Evolutionary conservation across 2,888 invertebrate species (phyloP).

Genomic region (Epirrhoe alternata): DNA sequence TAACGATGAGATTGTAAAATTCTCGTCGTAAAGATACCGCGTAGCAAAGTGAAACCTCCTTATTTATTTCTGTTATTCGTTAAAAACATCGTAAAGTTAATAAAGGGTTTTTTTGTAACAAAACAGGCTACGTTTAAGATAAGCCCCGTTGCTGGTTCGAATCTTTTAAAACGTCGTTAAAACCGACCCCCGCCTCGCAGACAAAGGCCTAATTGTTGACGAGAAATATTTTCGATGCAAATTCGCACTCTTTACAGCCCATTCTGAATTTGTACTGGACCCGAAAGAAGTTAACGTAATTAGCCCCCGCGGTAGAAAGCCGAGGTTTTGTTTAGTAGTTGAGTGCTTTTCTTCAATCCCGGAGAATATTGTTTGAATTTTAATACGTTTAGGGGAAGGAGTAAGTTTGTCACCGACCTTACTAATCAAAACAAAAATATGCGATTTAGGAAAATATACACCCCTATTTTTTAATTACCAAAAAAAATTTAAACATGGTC

Average conservation of each 20-base stretch:
- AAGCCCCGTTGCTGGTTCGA: constrained; percentile 75
- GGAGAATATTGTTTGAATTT: constrained; percentile 34
- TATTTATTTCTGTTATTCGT: constrained; percentile 84
- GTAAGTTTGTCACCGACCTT: constrained; percentile 8
- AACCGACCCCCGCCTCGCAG: constrained; percentile 75
- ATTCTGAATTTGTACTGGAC: constrained; percentile 80
- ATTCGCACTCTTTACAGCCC: constrained; percentile 82
- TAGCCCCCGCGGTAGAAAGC: constrained; percentile 65
- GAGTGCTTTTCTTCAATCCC: constrained; percentile 41
- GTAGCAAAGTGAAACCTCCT: constrained; percentile 70
- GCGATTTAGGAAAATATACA: neutral
- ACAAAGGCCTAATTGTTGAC: constrained; percentile 84
- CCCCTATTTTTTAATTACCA: too few relatives aligned
- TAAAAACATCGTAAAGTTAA: constrained; percentile 82
- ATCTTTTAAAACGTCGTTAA: constrained; percentile 85
- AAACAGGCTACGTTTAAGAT: constrained; percentile 77
- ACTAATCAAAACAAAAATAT: constrained; percentile 2
- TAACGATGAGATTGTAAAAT: constrained; percentile 64
- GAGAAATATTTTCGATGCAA: constrained; percentile 84
- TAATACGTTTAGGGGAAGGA: constrained; percentile 13
- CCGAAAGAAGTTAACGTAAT: constrained; percentile 78
- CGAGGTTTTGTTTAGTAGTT: constrained; percentile 55
- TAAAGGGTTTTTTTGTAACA: constrained; percentile 81
- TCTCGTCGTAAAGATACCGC: constrained; percentile 66
- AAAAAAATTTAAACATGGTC: too few relatives aligned